Conservation (phyloP, 2,113 vertebrate species). For the Scolopax mira region DNA sequence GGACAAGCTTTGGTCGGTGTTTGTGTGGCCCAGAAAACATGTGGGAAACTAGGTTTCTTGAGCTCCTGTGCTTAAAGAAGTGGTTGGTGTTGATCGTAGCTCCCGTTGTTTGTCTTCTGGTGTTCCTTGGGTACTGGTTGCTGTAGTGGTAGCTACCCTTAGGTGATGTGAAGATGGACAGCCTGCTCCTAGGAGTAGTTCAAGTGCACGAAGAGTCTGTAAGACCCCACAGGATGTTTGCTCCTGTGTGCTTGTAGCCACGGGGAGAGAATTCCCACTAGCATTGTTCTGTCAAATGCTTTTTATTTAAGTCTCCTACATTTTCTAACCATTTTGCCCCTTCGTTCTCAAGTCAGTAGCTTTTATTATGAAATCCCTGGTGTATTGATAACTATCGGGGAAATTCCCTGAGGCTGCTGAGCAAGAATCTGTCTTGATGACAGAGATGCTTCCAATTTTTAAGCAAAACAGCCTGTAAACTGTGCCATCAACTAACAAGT, state of each 20-base stretch:
- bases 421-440: constrained; percentile 57
- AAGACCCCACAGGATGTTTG: background rate
- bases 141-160: background rate
- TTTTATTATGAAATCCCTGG: constrained; percentile 5
- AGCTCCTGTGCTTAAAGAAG: background rate
- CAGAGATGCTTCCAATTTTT: constrained; percentile 58
- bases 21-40: background rate
- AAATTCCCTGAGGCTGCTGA: constrained; percentile 29
- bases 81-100: background rate
- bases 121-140: background rate
- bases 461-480: constrained; percentile 66
- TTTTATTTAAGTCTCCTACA: background rate
- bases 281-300: background rate
- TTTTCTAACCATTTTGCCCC: background rate
- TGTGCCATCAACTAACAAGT: constrained; percentile 66
- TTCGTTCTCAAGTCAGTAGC: constrained; percentile 23
- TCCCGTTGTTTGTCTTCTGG: rapidly evolving
- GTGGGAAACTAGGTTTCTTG: background rate
- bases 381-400: constrained; percentile 20
- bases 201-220: background rate
- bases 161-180: background rate
- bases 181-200: background rate
- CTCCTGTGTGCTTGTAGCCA: background rate
- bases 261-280: background rate
- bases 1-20: background rate